phyloP scores from a whole-genome alignment of 1,140 invertebrate genomes.

The Nephotettix cincticeps region DNA sequence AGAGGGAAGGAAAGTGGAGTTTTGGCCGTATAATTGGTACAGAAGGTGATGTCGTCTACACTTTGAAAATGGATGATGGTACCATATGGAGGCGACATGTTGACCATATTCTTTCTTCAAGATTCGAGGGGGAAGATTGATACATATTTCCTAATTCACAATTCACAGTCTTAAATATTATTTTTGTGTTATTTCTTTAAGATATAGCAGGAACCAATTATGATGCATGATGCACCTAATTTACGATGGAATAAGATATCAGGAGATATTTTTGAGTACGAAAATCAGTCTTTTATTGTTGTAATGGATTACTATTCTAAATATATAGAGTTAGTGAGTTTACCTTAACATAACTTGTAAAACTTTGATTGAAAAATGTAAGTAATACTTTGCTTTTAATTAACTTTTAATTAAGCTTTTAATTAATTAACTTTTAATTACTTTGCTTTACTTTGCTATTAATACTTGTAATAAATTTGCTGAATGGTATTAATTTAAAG shows the following conservation, averaged over 20 bases:
- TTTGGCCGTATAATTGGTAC: too few relatives aligned
- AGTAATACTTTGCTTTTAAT: conserved; percentile 27
- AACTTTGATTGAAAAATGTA: conserved; percentile 24
- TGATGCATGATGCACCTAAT: too few relatives aligned
- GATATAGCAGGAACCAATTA: too few relatives aligned
- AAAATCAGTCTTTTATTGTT: conserved; percentile 21
- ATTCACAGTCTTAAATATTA: too few relatives aligned
- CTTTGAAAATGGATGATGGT: too few relatives aligned
- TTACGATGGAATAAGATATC: conserved; percentile 32
- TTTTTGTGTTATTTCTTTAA: too few relatives aligned
- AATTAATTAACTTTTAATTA: conserved; percentile 11
- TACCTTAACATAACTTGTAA: not conserved
- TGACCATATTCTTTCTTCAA: too few relatives aligned
- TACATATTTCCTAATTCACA: too few relatives aligned
- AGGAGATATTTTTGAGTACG: conserved; percentile 35
- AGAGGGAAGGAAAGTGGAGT: too few relatives aligned
- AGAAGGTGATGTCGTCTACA: too few relatives aligned
- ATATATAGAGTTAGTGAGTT: conserved; percentile 28
- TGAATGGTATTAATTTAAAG: not conserved
- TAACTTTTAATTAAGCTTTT: conserved; percentile 8
- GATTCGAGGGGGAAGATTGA: too few relatives aligned
- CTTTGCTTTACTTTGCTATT: conserved; percentile 5
- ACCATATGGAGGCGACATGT: too few relatives aligned
- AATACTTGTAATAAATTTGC: conserved; percentile 5
- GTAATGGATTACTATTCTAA: conserved; percentile 28